Percentiles rank a stretch among this genome's conserved stretches.
These are phyloP conservation scores for Pycnonotus jocosus DNA, from an alignment of 2,113 vertebrate species.

Conservation along the genomic window DNA sequence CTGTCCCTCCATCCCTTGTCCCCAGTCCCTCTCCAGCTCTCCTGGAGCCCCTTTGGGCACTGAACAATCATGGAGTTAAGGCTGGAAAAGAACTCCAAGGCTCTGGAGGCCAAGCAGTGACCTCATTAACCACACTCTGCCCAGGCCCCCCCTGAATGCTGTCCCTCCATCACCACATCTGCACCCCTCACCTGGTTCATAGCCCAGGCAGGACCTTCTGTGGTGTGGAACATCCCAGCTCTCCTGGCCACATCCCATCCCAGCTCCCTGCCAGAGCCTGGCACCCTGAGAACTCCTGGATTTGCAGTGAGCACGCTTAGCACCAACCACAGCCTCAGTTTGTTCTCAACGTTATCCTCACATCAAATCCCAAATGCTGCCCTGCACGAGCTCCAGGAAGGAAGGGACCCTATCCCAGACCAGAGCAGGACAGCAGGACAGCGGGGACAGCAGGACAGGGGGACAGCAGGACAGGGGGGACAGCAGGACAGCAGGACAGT, in stretches of 20 bases:
- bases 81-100: neutral
- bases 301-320: neutral
- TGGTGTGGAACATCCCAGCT: neutral
- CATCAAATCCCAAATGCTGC: neutral
- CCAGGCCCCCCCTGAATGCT: neutral
- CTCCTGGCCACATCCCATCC: neutral
- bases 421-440: neutral
- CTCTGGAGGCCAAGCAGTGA: neutral
- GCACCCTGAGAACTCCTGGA: neutral
- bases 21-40: neutral
- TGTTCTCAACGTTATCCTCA: fast-evolving
- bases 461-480: too few species aligned
- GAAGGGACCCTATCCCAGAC: neutral
- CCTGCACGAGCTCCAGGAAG: neutral
- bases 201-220: neutral
- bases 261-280: neutral
- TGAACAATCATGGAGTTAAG: neutral
- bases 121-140: neutral
- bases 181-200: neutral
- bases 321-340: neutral
- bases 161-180: neutral
- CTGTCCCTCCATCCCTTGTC: neutral
- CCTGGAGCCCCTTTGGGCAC: neutral
- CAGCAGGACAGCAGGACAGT: too few species aligned
- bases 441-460: neutral